These are phyloP conservation scores for Muraenolepis orangiensis DNA, from an alignment of 2,797 vertebrate species.

Conservation along the genomic window DNA sequence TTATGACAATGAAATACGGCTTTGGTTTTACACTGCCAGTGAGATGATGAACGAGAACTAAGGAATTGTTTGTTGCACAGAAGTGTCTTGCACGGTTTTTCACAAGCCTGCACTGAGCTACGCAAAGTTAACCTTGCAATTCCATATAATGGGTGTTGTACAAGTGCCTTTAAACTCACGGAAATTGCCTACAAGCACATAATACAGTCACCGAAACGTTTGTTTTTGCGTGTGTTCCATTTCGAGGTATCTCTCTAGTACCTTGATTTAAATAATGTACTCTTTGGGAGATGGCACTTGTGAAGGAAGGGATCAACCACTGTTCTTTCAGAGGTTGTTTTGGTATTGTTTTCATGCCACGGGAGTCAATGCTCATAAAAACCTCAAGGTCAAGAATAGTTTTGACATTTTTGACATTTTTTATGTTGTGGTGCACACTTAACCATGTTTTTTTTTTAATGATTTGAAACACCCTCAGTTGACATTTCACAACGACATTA, in stretches of 20 bases:
- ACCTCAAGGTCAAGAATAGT: too few species aligned
- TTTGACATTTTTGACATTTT: too few species aligned
- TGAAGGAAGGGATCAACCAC: not conserved
- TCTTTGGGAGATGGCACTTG: not conserved
- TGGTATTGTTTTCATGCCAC: not conserved
- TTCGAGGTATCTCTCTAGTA: slow-evolving; percentile 20
- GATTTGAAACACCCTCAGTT: too few species aligned
- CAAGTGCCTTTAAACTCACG: slow-evolving; percentile 65
- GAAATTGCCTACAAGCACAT: slow-evolving; percentile 47
- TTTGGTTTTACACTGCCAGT: slow-evolving; percentile 63
- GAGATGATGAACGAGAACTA: slow-evolving; percentile 21
- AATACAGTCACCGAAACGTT: slow-evolving; percentile 64
- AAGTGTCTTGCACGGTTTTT: slow-evolving; percentile 10
- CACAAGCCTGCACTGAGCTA: slow-evolving; percentile 29
- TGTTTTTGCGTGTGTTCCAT: slow-evolving; percentile 32
- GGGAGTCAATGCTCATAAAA: too few species aligned
- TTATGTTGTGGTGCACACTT: too few species aligned
- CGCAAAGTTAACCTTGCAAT: slow-evolving; percentile 42
- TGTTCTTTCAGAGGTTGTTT: not conserved
- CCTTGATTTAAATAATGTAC: not conserved
- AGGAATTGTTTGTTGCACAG: slow-evolving; percentile 13
- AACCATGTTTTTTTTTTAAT: too few species aligned
- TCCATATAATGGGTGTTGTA: slow-evolving; percentile 40
- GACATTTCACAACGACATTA: too few species aligned
- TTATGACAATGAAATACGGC: slow-evolving; percentile 37